Evolutionary conservation across 2,113 vertebrate genomes (phyloP).

Genomic region (Hippopotamus amphibius): DNA sequence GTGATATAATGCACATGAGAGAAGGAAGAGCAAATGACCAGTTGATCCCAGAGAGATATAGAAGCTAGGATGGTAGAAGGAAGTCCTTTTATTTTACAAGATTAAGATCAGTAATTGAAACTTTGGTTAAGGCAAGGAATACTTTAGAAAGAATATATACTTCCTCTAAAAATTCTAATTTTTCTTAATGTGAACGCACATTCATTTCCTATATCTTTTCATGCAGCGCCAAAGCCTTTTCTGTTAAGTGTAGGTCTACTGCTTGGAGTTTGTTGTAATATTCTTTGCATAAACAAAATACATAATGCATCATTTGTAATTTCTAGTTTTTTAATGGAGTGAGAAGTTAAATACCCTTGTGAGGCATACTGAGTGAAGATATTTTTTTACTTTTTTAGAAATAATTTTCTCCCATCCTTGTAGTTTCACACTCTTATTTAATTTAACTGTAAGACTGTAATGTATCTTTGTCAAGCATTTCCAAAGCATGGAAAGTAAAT

Average conservation of each 20-base stretch:
- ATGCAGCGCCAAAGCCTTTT: background rate
- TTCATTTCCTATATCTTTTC: background rate
- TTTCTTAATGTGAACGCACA: background rate
- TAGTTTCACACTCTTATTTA: background rate
- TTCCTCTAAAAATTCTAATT: background rate
- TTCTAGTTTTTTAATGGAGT: background rate
- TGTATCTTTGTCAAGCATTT: slow-evolving; percentile 13
- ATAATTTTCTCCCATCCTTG: background rate
- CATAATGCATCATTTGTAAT: background rate
- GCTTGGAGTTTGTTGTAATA: background rate
- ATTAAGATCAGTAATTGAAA: background rate
- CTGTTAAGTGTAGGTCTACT: background rate
- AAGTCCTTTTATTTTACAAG: background rate
- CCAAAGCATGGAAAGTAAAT: background rate
- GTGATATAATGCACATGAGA: background rate
- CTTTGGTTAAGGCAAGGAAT: background rate
- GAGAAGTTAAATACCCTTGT: background rate
- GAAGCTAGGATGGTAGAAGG: background rate
- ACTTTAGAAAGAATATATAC: background rate
- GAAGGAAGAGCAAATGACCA: background rate
- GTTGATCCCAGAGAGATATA: background rate
- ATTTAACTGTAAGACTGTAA: background rate
- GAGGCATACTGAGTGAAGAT: background rate
- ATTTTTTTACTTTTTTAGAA: background rate
- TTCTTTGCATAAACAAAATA: background rate